Evolutionary conservation across 92 coral and sea anemone species (phyloP), one percentile per base, ranked within the genome.

Genomic region (Umimayanthus kanabou): DNA sequence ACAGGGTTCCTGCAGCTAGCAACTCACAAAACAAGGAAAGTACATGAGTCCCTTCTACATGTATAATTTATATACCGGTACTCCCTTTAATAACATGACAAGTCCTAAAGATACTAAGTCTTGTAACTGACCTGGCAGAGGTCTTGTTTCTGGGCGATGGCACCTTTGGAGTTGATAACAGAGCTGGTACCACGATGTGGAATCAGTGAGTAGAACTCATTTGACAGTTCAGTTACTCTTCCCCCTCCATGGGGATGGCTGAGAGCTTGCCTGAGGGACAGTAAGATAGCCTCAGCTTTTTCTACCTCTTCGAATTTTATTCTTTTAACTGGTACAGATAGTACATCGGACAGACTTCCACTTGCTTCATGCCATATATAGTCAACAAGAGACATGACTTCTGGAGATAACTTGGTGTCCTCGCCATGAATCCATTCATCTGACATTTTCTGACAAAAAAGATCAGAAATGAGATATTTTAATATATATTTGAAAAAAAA

Each of bases 291-390:
- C 80, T 97, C 99, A 6, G 98, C 99, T 93, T 94, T 96, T 75
- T 90, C 95, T 39, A 97, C 92, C 64, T 95, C 96, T 72, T 93
- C 96, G 0, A 94, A 90, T 75, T 95, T 97, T 40, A 97, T 89
- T 47, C 82, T 82, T 67, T 91, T 94, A 33, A 94, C 90, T 29
- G 99, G 92, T 11, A 88, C 91, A 4, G 95, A 57, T 16, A 97
- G 88, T 66, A 91, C 76, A 42, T 94, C 92, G 2, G 89, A 58
- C 5, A 97, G 92, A 76, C 94, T 83, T 11, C 98, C 98, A 66
- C 90, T 88, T 57, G 99, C 99, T 70, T 97, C 99, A 61, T 94
- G 91, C 99, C 98, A 97, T 9, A 95, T 92, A 81, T 81, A 86
- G 39, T 95, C 95, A 16, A 97, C 95, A 18, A 97, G 89, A 76